These are phyloP conservation scores for Bothrops jararaca DNA, from an alignment of 2,113 vertebrate species.

Conservation along the genomic window DNA sequence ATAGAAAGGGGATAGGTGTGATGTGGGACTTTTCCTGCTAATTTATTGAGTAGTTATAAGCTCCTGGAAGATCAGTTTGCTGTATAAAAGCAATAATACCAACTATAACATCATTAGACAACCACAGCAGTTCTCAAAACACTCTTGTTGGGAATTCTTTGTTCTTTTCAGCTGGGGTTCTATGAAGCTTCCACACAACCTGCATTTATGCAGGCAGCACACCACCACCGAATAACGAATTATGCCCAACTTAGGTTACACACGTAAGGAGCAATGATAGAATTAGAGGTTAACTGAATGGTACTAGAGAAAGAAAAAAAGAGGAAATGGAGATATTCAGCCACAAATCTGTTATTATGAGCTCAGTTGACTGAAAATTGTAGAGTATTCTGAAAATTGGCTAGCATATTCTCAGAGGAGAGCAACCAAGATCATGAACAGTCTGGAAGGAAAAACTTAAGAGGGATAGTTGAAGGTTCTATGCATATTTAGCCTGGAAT, in stretches of 20 bases:
- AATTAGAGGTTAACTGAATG: neutral
- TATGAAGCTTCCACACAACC: neutral
- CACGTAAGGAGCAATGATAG: neutral
- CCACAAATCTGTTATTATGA: constrained; percentile 8
- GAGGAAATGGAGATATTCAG: constrained; percentile 5
- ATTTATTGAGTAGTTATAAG: constrained; percentile 27
- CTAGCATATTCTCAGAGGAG: neutral
- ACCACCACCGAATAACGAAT: neutral
- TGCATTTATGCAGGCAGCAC: neutral
- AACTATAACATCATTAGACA: constrained; percentile 15
- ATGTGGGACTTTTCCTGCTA: constrained; percentile 5
- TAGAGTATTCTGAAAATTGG: neutral
- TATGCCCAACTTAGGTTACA: neutral
- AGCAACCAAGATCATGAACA: neutral
- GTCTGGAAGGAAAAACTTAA: neutral
- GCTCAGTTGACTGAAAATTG: neutral
- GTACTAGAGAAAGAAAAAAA: neutral
- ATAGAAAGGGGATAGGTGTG: constrained; percentile 26
- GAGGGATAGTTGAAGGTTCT: neutral
- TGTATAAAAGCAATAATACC: constrained; percentile 9
- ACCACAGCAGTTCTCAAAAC: neutral
- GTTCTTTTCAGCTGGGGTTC: neutral
- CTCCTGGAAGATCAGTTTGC: constrained; percentile 18
- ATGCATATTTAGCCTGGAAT: neutral
- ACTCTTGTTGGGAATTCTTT: constrained; percentile 9